Base-by-base conservation (phyloP, 2,888 invertebrate species). In the Rhagonycha lutea region DNA sequence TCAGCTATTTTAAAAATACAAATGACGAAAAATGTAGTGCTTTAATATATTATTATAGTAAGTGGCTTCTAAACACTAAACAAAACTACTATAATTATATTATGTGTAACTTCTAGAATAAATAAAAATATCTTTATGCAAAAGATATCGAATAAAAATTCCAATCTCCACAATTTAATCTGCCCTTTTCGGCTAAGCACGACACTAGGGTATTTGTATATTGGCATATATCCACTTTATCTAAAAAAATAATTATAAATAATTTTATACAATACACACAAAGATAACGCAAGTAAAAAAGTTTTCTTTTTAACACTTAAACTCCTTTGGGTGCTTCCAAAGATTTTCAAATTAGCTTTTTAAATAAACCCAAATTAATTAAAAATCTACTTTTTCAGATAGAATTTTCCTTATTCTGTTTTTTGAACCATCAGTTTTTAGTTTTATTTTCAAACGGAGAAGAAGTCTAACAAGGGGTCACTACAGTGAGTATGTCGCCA, bases 141-240 rank as follows among this genome's bases (percentile, higher is more conserved):
- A 65, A 65, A 3, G 63, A 26, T 26, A 65, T 12, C 8, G 23
- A 23, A 24, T 24, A 65, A 4, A 65, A 24, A 65, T 92, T 91
- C 94, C 94, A 94, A 83, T 95, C 94, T 18, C 93, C 93, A 82
- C 95, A 95, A 84, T 92, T 93, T 3, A 91, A 89, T 83, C 90
- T 89, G n/a, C 92, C 94, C 82, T 92, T 94, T 78, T 94, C 93
- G 0, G 92, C 90, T 81, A 94, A 87, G 82, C 95, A 95, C 78
- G 89, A 90, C 71, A 93, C 85, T 18, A 94, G 86, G 80, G 91
- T 91, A 77, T 91, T 91, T 0, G 94, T 91, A 83, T 91, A 93
- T 69, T 90, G 89, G 82, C 94, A 95, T 79, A 92, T 91, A 11
- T 93, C 91, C 78, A 89, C 89, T 28, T 88, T 86, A 26, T 89